phyloP scores from a whole-genome alignment of 2,797 vertebrate genomes.

The Clarias fuscus region DNA sequence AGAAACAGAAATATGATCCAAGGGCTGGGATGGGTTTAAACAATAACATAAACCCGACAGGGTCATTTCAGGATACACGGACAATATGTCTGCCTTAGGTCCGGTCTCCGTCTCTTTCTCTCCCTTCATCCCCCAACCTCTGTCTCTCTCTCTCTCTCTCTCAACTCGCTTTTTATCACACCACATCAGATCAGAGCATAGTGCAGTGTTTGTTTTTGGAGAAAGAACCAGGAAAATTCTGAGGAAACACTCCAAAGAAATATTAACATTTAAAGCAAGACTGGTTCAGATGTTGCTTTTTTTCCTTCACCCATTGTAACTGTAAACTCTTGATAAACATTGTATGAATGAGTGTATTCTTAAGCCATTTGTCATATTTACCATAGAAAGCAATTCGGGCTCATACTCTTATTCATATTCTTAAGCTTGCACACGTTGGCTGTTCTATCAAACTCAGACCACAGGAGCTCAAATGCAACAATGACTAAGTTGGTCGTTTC shows the following conservation, averaged over 20 bases:
- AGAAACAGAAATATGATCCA: constrained; percentile 58
- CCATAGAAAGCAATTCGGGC: not conserved
- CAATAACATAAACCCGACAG: constrained; percentile 60
- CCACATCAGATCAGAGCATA: constrained; percentile 15
- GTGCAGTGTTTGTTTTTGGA: constrained; percentile 13
- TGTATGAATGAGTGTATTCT: constrained; percentile 10
- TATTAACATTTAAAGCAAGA: constrained; percentile 16
- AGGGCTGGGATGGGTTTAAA: constrained; percentile 57
- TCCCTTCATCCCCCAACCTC: not conserved
- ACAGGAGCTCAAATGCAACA: not conserved
- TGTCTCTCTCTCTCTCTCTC: constrained; percentile 12
- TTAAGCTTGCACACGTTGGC: not conserved
- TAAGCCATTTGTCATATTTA: not conserved
- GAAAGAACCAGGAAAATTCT: constrained; percentile 5
- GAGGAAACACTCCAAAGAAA: constrained; percentile 21
- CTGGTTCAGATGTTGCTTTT: not conserved
- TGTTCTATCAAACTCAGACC: not conserved
- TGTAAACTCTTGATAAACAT: constrained; percentile 17
- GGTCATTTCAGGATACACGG: constrained; percentile 60
- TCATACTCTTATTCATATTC: not conserved
- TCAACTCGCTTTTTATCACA: constrained; percentile 31
- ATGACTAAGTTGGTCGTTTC: not conserved
- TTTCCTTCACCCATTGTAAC: constrained; percentile 8
- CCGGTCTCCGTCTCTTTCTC: constrained; percentile 20
- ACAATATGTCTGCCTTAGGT: constrained; percentile 53